Evolutionary conservation across 2,113 vertebrate species (phyloP), one percentile per base, ranked within the genome.

Genomic region (Eira barbara): DNA sequence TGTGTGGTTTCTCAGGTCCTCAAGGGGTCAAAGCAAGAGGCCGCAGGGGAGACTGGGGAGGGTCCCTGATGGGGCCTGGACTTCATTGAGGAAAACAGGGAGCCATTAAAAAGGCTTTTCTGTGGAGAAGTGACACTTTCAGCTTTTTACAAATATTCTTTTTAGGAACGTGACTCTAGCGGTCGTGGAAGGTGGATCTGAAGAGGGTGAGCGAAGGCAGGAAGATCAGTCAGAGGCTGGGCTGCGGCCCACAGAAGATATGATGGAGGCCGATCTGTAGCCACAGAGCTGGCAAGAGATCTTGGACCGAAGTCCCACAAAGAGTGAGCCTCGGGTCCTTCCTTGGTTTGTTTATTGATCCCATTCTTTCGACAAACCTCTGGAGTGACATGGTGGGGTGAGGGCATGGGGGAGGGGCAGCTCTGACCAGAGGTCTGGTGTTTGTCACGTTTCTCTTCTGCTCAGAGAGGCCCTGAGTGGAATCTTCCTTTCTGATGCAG

Each of bases 401-500:
- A 69, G 65, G 34, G 36, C 47, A 52, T 0, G 13, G 89, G 13
- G 20, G 79, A 76, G 17, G 78, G 13, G 13, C 27, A 88, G n/a
- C 61, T 31, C 13, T 25, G 74, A 74, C n/a, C 49, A 23, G 93
- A 18, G 12, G 73, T 81, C 73, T 92, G 80, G 36, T 89, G 42
- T 83, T 69, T 79, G 82, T 94, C 69, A 65, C 79, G 7, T 74
- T 59, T 81, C 27, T 65, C 27, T 47, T 29, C 47, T 69, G 67
- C 49, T 69, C 31, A n/a, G 49, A 87, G 57, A 52, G n/a, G 34
- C 17, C 3, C 34, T 6, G 36, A 88, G 47, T 2, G 4, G 47
- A 45, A 7, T 84, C 55, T 94, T 76, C 49, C 73, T 67, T 97
- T 65, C 85, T 89, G 96, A 91, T 95, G 93, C 92, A 90, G 79